Evolutionary conservation across 2,797 vertebrate species (phyloP).

Genomic region (Etheostoma perlongum): DNA sequence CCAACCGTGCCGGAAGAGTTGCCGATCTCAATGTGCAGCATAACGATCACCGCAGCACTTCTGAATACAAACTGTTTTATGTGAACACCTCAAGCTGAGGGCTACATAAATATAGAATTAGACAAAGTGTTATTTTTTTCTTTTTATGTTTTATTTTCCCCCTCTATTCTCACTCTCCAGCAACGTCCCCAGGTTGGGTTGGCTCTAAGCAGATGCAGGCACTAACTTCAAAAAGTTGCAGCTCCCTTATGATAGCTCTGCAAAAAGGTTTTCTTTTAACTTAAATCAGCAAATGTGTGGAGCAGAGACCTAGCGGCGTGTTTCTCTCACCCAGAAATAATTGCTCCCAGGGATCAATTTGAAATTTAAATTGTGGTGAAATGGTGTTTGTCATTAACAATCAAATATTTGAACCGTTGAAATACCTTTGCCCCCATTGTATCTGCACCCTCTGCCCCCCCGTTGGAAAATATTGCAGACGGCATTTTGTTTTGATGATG

Average conservation of each 20-base stretch:
- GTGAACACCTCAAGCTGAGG: slow-evolving; percentile 81
- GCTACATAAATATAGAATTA: slow-evolving; percentile 87
- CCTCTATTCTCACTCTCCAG: slow-evolving; percentile 68
- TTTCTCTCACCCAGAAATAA: slow-evolving; percentile 77
- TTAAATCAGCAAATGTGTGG: slow-evolving; percentile 87
- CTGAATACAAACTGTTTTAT: slow-evolving; percentile 82
- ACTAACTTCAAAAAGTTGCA: slow-evolving; percentile 84
- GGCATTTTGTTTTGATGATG: slow-evolving; percentile 66
- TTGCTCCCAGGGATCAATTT: slow-evolving; percentile 84
- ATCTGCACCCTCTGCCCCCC: slow-evolving; percentile 43
- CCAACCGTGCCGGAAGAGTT: slow-evolving; percentile 77
- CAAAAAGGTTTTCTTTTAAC: slow-evolving; percentile 85
- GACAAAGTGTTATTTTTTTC: slow-evolving; percentile 84
- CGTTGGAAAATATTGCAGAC: slow-evolving; percentile 35
- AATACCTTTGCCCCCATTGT: slow-evolving; percentile 73
- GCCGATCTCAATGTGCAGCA: slow-evolving; percentile 66
- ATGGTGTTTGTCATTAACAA: slow-evolving; percentile 87
- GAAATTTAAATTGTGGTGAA: slow-evolving; percentile 86
- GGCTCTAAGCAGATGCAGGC: slow-evolving; percentile 78
- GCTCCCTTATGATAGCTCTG: slow-evolving; percentile 82
- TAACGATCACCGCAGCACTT: slow-evolving; percentile 77
- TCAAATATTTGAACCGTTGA: slow-evolving; percentile 86
- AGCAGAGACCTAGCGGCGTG: slow-evolving; percentile 77
- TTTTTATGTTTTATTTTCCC: slow-evolving; percentile 78
- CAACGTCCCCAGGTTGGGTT: slow-evolving; percentile 79